phyloP scores from a whole-genome alignment of 2,888 invertebrate genomes.

The Acanthosoma haemorrhoidale region DNA sequence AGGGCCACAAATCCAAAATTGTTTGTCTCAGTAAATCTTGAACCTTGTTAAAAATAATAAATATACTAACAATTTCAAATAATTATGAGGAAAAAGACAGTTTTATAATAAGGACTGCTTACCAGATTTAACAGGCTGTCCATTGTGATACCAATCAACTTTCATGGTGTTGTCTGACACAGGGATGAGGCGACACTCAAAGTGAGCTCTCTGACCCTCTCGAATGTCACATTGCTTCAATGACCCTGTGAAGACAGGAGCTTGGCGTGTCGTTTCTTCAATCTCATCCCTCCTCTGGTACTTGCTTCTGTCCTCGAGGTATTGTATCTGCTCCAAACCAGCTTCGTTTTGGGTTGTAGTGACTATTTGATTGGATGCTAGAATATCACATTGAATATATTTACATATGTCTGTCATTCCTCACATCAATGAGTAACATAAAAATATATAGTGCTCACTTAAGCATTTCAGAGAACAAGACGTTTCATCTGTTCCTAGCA shows the following conservation, averaged over 20 bases:
- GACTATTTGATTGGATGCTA: conserved; percentile 65
- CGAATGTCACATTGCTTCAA: conserved; percentile 86
- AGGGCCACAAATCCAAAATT: conserved; percentile 97
- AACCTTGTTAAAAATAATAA: conserved; percentile 50
- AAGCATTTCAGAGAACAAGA: conserved; percentile 66
- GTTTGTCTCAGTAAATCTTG: conserved; percentile 90
- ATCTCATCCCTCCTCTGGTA: conserved; percentile 67
- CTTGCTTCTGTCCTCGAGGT: conserved; percentile 76
- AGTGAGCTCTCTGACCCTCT: conserved; percentile 91
- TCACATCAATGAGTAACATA: not conserved
- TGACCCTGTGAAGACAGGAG: conserved; percentile 89
- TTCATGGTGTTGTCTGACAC: conserved; percentile 89
- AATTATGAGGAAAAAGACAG: not conserved
- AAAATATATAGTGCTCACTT: conserved; percentile 48
- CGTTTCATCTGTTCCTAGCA: conserved; percentile 83
- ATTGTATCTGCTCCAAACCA: conserved; percentile 82
- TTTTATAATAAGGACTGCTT: not conserved
- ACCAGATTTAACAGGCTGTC: conserved; percentile 78
- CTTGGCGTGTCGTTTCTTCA: conserved; percentile 82
- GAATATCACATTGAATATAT: not conserved
- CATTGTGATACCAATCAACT: conserved; percentile 94
- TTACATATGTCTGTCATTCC: too few relatives aligned
- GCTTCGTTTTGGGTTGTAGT: conserved; percentile 82
- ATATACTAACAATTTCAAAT: not conserved
- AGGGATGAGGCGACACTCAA: conserved; percentile 89